Evolutionary conservation across 1,140 invertebrate genomes (phyloP).

Genomic region (Asobara japonica): DNA sequence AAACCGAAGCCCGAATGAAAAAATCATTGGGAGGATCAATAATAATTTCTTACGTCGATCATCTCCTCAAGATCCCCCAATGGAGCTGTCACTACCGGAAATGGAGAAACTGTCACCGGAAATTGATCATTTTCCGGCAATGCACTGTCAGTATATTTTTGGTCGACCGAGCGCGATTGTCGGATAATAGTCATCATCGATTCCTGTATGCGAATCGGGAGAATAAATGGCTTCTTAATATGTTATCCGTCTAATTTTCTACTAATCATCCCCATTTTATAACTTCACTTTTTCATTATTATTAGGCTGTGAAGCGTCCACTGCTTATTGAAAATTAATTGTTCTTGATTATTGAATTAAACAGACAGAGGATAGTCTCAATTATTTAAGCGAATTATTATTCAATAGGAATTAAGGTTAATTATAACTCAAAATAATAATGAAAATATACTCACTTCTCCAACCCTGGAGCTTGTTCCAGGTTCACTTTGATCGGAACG

Average conservation of each 20-base stretch:
- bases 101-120: conserved; percentile 15
- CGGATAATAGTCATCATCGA: conserved; percentile 7
- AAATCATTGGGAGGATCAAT: neutral
- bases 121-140: conserved; percentile 12
- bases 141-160: neutral
- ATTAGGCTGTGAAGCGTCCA: conserved; percentile 16
- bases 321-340: neutral
- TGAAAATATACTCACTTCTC: neutral
- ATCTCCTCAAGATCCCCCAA: conserved; percentile 2
- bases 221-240: conserved; percentile 1
- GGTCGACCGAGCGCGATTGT: conserved; percentile 22
- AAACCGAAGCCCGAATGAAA: neutral
- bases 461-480: neutral
- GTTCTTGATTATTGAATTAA: neutral
- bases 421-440: neutral
- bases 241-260: neutral
- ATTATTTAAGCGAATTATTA: neutral
- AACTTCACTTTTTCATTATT: neutral
- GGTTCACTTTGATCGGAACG: neutral
- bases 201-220: neutral
- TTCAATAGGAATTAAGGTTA: neutral
- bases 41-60: conserved; percentile 17
- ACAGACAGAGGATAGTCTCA: neutral
- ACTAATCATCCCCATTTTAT: neutral
- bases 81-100: neutral